These are phyloP conservation scores for Larimichthys crocea DNA, from an alignment of 2,113 vertebrate species.

Conservation along the genomic window DNA sequence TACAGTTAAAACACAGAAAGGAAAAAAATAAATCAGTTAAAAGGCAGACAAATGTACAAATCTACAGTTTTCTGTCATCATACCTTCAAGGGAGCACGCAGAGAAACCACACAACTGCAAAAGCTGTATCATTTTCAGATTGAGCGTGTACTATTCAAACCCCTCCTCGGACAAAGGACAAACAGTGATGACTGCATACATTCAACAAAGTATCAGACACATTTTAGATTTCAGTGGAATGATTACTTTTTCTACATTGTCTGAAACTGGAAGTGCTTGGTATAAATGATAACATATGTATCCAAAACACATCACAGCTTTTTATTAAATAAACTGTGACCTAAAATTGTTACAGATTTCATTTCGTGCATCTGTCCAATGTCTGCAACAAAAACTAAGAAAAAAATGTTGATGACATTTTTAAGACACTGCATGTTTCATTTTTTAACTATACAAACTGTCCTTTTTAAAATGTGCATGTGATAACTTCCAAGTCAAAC, in stretches of 20 bases:
- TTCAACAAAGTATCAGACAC: not conserved
- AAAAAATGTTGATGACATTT: not conserved
- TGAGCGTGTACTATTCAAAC: not conserved
- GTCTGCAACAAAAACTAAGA: not conserved
- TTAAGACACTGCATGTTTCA: slow-evolving; percentile 1
- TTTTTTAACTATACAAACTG: not conserved
- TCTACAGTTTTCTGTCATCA: not conserved
- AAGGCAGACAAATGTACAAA: slow-evolving; percentile 6
- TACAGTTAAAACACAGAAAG: not conserved
- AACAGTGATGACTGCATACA: not conserved
- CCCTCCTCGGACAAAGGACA: not conserved
- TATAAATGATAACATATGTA: slow-evolving; percentile 18
- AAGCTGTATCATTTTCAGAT: not conserved
- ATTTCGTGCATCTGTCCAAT: not conserved
- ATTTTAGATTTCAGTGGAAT: not conserved
- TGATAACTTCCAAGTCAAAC: slow-evolving; percentile 14
- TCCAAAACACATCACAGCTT: not conserved
- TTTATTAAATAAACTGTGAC: not conserved
- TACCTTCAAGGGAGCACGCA: not conserved
- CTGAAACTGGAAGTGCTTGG: slow-evolving; percentile 14
- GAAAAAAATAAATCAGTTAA: no score
- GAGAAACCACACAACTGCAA: not conserved
- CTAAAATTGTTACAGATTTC: not conserved
- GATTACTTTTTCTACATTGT: not conserved
- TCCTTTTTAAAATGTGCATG: slow-evolving; percentile 36